Evolutionary conservation across 2,797 vertebrate species (phyloP).

Genomic region (Epinephelus malabaricus): DNA sequence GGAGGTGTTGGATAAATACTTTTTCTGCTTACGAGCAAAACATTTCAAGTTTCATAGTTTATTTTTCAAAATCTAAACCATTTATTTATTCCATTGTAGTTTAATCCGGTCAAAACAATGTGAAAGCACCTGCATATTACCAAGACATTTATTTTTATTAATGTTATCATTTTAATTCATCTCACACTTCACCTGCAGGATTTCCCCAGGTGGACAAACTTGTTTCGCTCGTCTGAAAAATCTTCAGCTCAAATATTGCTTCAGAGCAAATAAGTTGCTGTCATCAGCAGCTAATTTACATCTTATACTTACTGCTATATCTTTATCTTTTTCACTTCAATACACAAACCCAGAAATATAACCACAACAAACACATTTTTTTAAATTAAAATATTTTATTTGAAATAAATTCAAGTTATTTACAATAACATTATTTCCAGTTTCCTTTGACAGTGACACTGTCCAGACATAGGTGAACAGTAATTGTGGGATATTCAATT

Average conservation of each 20-base stretch:
- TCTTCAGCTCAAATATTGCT: slow-evolving; percentile 12
- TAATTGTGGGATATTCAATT: slow-evolving; percentile 8
- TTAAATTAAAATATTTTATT: slow-evolving; percentile 68
- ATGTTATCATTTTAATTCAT: slow-evolving; percentile 32
- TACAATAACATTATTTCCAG: slow-evolving; percentile 53
- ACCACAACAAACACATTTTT: neutral
- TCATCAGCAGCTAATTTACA: slow-evolving; percentile 21
- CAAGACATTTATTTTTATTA: slow-evolving; percentile 3
- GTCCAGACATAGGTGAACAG: slow-evolving; percentile 14
- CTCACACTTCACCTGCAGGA: slow-evolving; percentile 5
- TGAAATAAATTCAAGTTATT: slow-evolving; percentile 47
- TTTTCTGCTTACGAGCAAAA: slow-evolving; percentile 4
- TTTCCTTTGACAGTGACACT: slow-evolving; percentile 8
- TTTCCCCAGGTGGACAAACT: slow-evolving; percentile 19
- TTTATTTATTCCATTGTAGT: neutral
- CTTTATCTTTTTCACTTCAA: neutral
- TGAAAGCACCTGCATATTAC: neutral
- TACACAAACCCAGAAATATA: neutral
- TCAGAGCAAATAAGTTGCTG: slow-evolving; percentile 28
- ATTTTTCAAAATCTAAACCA: neutral
- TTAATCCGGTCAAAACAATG: slow-evolving; percentile 5
- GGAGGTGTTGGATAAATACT: neutral
- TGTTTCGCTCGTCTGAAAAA: slow-evolving; percentile 20
- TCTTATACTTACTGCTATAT: neutral
- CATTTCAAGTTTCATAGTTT: neutral